Evolutionary conservation across 2,797 vertebrate species (phyloP).

Genomic region (Phylloscopus collybita): DNA sequence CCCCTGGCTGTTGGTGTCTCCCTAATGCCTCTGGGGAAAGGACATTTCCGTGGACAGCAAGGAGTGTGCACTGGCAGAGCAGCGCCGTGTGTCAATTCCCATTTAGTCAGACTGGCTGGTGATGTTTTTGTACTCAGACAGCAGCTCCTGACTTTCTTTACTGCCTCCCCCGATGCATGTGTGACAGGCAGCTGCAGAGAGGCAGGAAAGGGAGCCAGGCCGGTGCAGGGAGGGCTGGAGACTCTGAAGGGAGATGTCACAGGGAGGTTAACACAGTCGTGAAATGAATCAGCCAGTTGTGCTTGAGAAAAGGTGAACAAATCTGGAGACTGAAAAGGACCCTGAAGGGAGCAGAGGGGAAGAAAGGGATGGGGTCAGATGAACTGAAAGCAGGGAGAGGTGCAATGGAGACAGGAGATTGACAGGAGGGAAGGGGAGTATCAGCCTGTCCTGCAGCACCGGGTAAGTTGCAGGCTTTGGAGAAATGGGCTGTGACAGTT

Average conservation of each 20-base stretch:
- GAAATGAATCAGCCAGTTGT: background rate
- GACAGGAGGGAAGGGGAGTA: background rate
- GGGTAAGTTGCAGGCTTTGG: background rate
- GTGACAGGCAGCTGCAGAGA: background rate
- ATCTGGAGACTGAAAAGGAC: background rate
- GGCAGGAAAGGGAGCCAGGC: background rate
- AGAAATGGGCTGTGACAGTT: background rate
- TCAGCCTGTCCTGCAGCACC: background rate
- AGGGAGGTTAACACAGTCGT: fast-evolving
- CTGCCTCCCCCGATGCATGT: fast-evolving
- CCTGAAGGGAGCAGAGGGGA: background rate
- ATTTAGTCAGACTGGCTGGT: background rate
- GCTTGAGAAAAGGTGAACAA: background rate
- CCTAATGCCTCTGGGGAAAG: background rate
- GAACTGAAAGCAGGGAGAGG: background rate
- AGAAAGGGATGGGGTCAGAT: background rate
- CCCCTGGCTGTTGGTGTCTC: background rate
- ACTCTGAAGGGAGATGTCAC: background rate
- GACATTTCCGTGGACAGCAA: background rate
- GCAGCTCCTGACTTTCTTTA: background rate
- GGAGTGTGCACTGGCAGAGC: background rate
- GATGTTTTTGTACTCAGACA: background rate
- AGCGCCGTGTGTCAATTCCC: background rate
- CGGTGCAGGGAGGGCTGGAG: background rate
- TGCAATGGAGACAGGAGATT: background rate